Evolutionary conservation across 2,113 vertebrate genomes (phyloP).

Genomic region (Coracopsis vasa): DNA sequence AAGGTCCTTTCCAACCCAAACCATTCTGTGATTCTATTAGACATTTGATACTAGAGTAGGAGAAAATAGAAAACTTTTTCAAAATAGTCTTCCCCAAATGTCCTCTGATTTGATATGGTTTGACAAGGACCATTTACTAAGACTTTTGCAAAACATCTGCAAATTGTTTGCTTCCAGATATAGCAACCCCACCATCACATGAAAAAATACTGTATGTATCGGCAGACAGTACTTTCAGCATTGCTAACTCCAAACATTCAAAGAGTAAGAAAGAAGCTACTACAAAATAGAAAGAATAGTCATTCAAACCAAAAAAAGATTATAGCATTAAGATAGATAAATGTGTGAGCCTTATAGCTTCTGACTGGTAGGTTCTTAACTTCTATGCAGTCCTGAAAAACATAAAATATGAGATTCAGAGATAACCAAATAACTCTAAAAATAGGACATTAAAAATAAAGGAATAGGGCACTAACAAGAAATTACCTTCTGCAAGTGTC

Average conservation of each 20-base stretch:
- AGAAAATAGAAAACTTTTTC: neutral
- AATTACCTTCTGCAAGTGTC: neutral
- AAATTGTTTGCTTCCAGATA: neutral
- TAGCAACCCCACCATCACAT: neutral
- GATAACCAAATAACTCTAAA: neutral
- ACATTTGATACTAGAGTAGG: neutral
- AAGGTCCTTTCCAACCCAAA: neutral
- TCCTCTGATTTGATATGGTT: neutral
- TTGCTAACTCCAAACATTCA: neutral
- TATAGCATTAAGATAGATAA: neutral
- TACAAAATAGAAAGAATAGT: neutral
- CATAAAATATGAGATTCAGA: neutral
- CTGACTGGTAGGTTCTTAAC: neutral
- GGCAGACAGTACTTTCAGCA: neutral
- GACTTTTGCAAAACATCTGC: neutral
- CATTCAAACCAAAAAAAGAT: neutral
- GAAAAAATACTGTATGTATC: neutral
- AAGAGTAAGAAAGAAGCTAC: neutral
- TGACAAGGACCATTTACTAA: neutral
- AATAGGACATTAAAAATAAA: neutral
- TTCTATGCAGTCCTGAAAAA: neutral
- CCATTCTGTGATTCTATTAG: neutral
- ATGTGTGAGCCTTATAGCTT: neutral
- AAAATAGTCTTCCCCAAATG: neutral
- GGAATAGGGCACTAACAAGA: neutral